These are phyloP conservation scores for Clavelina lepadiformis DNA, from an alignment of 23 tunicate genomes.

Conservation along the genomic window DNA sequence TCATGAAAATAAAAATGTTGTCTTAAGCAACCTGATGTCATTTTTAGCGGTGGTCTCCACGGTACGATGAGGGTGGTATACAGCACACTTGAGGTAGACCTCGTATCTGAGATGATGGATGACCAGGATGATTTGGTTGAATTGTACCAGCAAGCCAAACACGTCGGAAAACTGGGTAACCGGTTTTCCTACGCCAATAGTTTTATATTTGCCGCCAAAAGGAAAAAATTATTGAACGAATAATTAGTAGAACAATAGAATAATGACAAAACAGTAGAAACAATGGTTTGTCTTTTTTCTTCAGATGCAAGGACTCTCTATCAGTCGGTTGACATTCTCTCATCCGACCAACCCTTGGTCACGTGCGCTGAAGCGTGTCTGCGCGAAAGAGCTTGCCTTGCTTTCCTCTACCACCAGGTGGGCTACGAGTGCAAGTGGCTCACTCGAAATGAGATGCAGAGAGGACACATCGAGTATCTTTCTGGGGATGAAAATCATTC, in stretches of 20 bases:
- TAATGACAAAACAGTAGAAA: no score
- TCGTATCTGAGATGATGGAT: slow-evolving; percentile 50
- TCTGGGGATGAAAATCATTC: slow-evolving; percentile 1
- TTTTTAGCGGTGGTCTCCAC: slow-evolving; percentile 53
- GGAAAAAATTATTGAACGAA: no score
- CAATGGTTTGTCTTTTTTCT: no score
- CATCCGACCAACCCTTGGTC: slow-evolving; percentile 33
- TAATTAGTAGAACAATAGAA: no score
- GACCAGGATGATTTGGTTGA: slow-evolving; percentile 23
- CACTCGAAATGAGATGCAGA: neutral
- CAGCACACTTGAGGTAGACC: slow-evolving; percentile 66
- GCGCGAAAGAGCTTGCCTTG: slow-evolving; percentile 45
- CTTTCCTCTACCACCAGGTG: slow-evolving; percentile 33
- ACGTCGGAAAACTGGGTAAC: no score
- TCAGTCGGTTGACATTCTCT: slow-evolving; percentile 44
- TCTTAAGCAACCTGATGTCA: neutral
- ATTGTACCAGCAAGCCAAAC: no score
- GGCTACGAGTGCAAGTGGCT: slow-evolving; percentile 58
- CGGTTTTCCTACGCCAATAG: no score
- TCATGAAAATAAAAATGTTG: no score
- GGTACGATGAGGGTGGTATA: slow-evolving; percentile 59
- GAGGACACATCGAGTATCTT: neutral
- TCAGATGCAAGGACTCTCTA: neutral
- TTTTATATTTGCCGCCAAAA: no score
- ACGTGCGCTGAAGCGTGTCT: slow-evolving; percentile 81